Conservation (phyloP, 2,113 vertebrate genomes). For the Clarias magur region DNA sequence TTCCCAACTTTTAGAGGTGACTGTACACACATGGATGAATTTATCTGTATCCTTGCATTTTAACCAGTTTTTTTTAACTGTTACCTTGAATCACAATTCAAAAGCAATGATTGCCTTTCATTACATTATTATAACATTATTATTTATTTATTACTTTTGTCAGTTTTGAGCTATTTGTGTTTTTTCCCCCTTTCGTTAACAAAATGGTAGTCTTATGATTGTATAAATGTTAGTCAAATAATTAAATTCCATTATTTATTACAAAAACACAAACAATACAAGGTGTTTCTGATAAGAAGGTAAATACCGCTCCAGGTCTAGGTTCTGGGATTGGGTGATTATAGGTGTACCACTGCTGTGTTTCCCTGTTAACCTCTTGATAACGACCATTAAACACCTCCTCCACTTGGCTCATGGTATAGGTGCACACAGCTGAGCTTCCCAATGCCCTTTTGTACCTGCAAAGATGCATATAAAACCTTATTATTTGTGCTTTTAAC, state of each 20-base stretch:
- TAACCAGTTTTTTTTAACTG: no score
- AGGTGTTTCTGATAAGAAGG: background rate
- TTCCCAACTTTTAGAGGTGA: no score
- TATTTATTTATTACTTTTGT: no score
- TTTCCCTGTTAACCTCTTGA: slow-evolving; percentile 91
- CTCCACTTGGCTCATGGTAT: slow-evolving; percentile 86
- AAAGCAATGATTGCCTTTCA: no score
- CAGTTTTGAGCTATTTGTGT: no score
- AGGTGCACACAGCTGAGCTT: slow-evolving; percentile 89
- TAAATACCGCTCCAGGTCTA: slow-evolving; percentile 81
- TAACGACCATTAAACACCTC: slow-evolving; percentile 84
- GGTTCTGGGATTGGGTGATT: slow-evolving; percentile 82
- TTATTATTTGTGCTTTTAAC: background rate
- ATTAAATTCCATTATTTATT: background rate
- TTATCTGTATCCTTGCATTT: no score
- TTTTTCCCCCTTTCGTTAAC: no score
- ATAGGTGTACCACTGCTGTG: slow-evolving; percentile 94
- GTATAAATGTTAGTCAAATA: background rate
- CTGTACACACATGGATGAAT: no score
- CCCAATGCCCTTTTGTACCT: slow-evolving; percentile 87
- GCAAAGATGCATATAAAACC: background rate
- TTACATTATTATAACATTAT: no score
- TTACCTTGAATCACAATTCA: no score
- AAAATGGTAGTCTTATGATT: background rate
- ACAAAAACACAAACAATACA: background rate